Percentiles rank a stretch among this genome's conserved stretches.
These are phyloP conservation scores for Pararge aegeria DNA, from an alignment of 1,140 invertebrate species.

Conservation along the genomic window DNA sequence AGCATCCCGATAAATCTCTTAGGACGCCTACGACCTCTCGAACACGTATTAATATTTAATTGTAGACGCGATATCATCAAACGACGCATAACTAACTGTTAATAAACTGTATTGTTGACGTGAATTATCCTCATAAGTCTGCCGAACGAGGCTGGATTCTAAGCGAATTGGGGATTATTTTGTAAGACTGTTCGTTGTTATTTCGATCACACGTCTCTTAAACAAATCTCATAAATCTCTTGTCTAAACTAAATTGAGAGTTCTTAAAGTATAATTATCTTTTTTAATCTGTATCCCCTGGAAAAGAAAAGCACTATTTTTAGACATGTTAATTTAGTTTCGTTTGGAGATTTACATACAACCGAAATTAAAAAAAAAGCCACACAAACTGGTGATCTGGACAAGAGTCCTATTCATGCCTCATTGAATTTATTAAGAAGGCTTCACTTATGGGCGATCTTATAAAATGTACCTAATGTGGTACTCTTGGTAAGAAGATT, in stretches of 20 bases:
- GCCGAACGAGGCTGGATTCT: conserved; percentile 42
- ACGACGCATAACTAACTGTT: conserved; percentile 70
- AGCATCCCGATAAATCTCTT: conserved; percentile 59
- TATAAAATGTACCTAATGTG: too few relatives aligned
- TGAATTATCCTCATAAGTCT: conserved; percentile 73
- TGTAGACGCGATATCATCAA: conserved; percentile 76
- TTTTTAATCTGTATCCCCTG: background rate
- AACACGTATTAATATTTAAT: conserved; percentile 78
- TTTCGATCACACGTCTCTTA: background rate
- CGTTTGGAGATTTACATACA: too few relatives aligned
- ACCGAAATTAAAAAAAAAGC: too few relatives aligned
- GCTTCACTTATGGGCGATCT: too few relatives aligned
- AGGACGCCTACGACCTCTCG: conserved; percentile 60
- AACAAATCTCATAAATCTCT: background rate
- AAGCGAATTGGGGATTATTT: conserved; percentile 41
- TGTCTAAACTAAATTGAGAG: too few relatives aligned
- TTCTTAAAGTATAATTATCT: too few relatives aligned
- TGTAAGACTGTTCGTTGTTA: conserved; percentile 18
- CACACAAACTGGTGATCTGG: too few relatives aligned
- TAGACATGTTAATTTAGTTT: too few relatives aligned
- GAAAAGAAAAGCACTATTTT: too few relatives aligned
- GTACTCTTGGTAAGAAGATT: too few relatives aligned
- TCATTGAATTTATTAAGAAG: too few relatives aligned
- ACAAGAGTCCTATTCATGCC: too few relatives aligned
- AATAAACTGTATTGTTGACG: conserved; percentile 78